Percentiles rank a stretch among this genome's conserved stretches.
Conservation (phyloP, 2,797 vertebrate species). For the Orientallactaga sibirica region DNA sequence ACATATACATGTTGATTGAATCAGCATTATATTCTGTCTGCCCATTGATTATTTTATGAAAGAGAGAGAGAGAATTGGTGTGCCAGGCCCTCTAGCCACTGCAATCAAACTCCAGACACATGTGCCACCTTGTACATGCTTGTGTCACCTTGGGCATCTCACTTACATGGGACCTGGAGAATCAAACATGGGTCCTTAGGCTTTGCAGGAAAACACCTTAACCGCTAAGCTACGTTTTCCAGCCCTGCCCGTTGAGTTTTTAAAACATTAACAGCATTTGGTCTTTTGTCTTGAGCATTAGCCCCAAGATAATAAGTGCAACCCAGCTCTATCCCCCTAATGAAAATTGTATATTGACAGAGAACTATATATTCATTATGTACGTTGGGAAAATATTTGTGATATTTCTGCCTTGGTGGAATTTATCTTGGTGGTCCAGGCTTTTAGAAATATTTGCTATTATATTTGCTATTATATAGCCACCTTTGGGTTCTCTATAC, state of each 20-base stretch:
- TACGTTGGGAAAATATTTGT: background rate
- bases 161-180: too few relatives aligned
- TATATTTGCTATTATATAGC: background rate
- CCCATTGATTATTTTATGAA: background rate
- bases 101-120: too few relatives aligned
- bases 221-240: too few relatives aligned
- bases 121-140: too few relatives aligned
- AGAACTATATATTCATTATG: background rate
- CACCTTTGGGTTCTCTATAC: background rate
- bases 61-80: too few relatives aligned
- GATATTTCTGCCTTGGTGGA: background rate
- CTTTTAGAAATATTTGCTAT: slow-evolving; percentile 24
- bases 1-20: slow-evolving; percentile 1
- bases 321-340: background rate
- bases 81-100: too few relatives aligned
- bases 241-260: too few relatives aligned
- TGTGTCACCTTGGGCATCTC: too few relatives aligned
- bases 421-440: background rate
- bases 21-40: background rate
- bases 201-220: too few relatives aligned
- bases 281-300: background rate
- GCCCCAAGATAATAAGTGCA: background rate
- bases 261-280: background rate
- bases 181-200: too few relatives aligned
- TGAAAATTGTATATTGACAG: background rate